Evolutionary conservation across 2,797 vertebrate genomes (phyloP), one percentile per base, ranked within the genome.

Genomic region (Tapirus indicus): DNA sequence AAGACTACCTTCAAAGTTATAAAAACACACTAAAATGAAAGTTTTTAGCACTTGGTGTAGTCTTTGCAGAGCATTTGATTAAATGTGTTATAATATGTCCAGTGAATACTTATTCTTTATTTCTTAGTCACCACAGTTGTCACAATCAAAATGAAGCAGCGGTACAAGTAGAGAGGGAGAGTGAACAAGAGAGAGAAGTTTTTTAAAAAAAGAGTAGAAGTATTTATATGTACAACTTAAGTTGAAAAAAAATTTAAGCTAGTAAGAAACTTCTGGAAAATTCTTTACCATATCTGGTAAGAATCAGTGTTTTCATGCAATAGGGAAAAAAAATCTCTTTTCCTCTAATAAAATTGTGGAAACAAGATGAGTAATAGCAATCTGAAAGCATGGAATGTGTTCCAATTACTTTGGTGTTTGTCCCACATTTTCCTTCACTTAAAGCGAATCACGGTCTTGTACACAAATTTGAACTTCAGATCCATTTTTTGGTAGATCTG

Each of bases 261-360:
- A 83, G 4, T 84, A 38, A 86, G 71, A 92, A 92, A 62, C 32
- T 74, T 58, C 56, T 80, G 52, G 41, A 52, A 96, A 77, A 6
- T 92, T 85, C 35, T 20, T 91, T 74, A 75, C n/a, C 58, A 21
- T 80, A 38, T 77, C 56, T 93, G 62, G 52, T 69, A 71, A 93
- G 41, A 88, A 78, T 91, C 91, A 77, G 35, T 96, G 52, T 91
- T 93, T 91, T 75, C 66, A 75, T 78, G 23, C n/a, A 62, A 56
- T 44, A 32, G 10, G 12, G 5, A 1, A n/a, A 12, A 16, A 18
- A 27, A 72, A 32, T 38, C 7, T 25, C 17, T 54, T 89, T 78
- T 82, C n/a, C 52, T 49, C 56, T 90, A 58, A 74, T 90, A 75
- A 94, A 78, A 84, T 62, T 54, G 16, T 85, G 47, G 92, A 44